Percentiles rank a stretch among this genome's conserved stretches.
These are phyloP conservation scores for Cistogaster globosa DNA, from an alignment of 2,888 invertebrate species.

Conservation along the genomic window DNA sequence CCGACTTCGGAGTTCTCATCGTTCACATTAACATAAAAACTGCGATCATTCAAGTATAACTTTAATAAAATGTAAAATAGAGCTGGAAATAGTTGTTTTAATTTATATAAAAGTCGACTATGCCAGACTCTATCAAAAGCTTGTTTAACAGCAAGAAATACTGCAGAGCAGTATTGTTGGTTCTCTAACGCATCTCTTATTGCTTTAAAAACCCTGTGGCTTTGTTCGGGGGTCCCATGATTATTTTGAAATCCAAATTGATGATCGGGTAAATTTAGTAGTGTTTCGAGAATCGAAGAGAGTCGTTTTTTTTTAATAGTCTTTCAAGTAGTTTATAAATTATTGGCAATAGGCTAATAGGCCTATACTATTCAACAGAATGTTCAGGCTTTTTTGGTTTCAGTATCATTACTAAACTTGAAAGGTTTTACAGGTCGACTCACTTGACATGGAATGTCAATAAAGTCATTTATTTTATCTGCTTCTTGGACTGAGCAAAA, in stretches of 20 bases:
- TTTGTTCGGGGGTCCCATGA: not conserved
- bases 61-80: not conserved
- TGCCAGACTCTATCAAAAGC: not conserved
- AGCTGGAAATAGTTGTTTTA: not conserved
- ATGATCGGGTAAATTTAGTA: not conserved
- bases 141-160: constrained; percentile 2
- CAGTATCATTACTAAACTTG: too few species aligned
- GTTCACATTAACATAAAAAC: too few species aligned
- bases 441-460: not conserved
- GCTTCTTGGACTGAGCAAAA: too few species aligned
- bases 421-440: too few species aligned
- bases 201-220: not conserved
- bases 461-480: too few species aligned
- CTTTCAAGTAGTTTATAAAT: not conserved
- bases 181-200: constrained; percentile 1
- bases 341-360: too few species aligned
- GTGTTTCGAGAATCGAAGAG: not conserved
- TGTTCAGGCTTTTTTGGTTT: not conserved
- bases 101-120: not conserved
- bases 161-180: not conserved
- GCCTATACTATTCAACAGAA: too few species aligned
- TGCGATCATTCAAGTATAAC: not conserved
- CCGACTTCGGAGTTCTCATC: too few species aligned
- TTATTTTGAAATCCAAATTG: not conserved
- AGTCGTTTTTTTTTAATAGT: not conserved